phyloP scores from a whole-genome alignment of 1,140 invertebrate species.

The Cyclina sinensis region DNA sequence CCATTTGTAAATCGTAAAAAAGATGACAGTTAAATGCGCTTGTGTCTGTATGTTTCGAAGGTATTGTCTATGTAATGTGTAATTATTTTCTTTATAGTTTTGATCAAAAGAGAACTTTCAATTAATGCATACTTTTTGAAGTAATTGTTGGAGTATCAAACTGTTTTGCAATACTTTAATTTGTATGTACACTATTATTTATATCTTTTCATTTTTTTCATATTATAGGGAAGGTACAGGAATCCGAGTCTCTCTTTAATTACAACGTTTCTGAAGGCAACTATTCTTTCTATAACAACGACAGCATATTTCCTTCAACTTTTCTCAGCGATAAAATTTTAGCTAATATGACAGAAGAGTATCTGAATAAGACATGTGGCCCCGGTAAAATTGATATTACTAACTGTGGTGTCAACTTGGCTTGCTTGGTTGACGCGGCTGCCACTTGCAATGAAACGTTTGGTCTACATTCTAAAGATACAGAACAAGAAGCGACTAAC shows the following conservation, averaged over 20 bases:
- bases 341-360: background rate
- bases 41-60: no score
- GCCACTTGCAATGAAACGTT: background rate
- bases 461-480: background rate
- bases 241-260: background rate
- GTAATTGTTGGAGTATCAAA: no score
- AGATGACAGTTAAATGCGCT: no score
- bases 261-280: background rate
- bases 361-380: background rate
- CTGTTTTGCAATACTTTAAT: no score
- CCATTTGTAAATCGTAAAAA: no score
- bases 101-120: no score
- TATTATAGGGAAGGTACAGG: background rate
- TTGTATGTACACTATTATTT: no score
- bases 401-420: background rate
- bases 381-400: background rate
- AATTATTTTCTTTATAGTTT: no score
- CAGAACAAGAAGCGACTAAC: background rate
- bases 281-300: constrained; percentile 5
- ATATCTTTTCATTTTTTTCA: no score
- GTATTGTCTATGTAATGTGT: no score
- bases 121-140: no score
- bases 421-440: constrained; percentile 7
- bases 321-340: background rate
- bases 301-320: background rate